Base-by-base conservation (phyloP, 64 coral and sea anemone species). In the Dendrophyllia cribrosa region DNA sequence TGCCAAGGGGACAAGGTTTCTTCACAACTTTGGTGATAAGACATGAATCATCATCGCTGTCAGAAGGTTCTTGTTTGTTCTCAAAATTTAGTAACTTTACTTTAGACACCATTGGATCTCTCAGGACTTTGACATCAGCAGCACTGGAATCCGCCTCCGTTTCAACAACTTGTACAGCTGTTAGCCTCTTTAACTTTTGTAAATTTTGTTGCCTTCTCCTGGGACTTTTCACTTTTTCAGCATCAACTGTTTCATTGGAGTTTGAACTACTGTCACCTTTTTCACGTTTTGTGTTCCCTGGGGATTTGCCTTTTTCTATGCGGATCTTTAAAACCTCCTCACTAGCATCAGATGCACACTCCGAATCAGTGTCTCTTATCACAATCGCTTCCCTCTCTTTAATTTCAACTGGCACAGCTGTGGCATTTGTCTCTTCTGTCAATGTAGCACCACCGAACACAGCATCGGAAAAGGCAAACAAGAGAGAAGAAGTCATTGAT, bases 341-440 rank as follows among this genome's bases (percentile, higher is more conserved):
- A 63, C 80, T 51, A 3, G 62, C 6, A 12, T 84, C 61, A 5
- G 92, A 94, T 64, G 69, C 49, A 17, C 24, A 58, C 47, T 94
- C 92, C 10, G 92, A 94, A 60, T 93, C 91, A 4, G 90, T 92
- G 70, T 92, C 90, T 19, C 55, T 58, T 23, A 88, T 93, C 0
- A 80, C 10, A 82, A 93, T 93, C 7, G 65, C 20, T n/a, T 82
- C 20, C n/a, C 70, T n/a, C 10, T 74, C 51, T 23, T 59, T 5
- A 5, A 6, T 46, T 23, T 70, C 22, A 53, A 22, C 19, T 75
- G 21, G 17, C n/a, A 24, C 34, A 79, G 44, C 50, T 11, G 65
- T n/a, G 10, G 17, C 58, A 14, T 0, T 13, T 6, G 12, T 1
- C 11, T 43, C 14, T 81, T 81, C 26, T 45, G 23, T 16, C 7